Evolutionary conservation across 2,888 invertebrate genomes (phyloP).

Genomic region (Philhelius pedissequus): DNA sequence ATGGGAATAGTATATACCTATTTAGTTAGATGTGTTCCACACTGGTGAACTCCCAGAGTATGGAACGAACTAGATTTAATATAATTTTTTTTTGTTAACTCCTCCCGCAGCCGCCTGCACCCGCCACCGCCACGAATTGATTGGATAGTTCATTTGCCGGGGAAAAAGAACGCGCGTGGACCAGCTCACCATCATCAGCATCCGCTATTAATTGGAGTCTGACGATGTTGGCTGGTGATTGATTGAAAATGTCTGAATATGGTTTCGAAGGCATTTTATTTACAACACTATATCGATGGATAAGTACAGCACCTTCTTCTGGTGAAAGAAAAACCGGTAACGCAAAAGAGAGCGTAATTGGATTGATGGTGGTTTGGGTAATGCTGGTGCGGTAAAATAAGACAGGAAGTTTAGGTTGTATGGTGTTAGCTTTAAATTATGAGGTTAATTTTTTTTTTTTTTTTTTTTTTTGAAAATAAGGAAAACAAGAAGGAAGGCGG

Average conservation of each 20-base stretch:
- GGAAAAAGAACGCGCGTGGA: constrained; percentile 58
- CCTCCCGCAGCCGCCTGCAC: background rate
- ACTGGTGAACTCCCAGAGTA: constrained; percentile 42
- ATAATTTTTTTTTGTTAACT: constrained; percentile 1
- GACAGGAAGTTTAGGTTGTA: constrained; percentile 59
- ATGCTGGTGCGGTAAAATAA: constrained; percentile 18
- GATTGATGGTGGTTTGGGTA: constrained; percentile 47
- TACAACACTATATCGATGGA: constrained; percentile 63
- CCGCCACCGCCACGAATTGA: background rate
- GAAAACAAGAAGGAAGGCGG: constrained; percentile 4
- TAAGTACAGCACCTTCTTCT: constrained; percentile 40
- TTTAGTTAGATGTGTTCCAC: constrained; percentile 44
- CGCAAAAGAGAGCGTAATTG: constrained; percentile 51
- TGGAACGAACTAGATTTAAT: constrained; percentile 45
- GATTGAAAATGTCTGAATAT: constrained; percentile 69
- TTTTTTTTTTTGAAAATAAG: background rate
- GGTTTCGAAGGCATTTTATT: constrained; percentile 64
- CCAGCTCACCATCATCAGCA: constrained; percentile 29
- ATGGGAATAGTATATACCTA: constrained; percentile 33
- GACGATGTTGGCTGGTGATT: constrained; percentile 65
- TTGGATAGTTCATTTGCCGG: constrained; percentile 8
- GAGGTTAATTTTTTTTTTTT: constrained; percentile 12
- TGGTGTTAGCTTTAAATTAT: constrained; percentile 64
- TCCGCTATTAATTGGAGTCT: constrained; percentile 68
- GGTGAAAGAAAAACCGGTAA: constrained; percentile 32